These are phyloP conservation scores for Aleiodes testaceus DNA, from an alignment of 2,888 invertebrate species.

Conservation along the genomic window DNA sequence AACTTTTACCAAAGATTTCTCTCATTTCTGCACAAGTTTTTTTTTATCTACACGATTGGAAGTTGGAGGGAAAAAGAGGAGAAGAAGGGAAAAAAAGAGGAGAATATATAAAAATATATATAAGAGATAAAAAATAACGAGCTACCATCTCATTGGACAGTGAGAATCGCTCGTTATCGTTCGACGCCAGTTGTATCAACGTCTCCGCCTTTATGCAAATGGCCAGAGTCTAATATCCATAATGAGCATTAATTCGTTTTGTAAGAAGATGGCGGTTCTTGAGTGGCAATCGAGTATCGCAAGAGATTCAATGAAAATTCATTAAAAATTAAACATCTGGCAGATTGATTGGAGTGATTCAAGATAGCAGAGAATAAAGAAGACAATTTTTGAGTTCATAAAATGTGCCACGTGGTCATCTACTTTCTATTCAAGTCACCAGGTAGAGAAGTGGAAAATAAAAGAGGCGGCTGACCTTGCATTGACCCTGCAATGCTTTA, in stretches of 20 bases:
- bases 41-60: constrained; percentile 19
- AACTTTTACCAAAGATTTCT: constrained; percentile 6
- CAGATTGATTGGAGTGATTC: not conserved
- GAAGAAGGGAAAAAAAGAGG: constrained; percentile 33
- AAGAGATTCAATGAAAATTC: not conserved
- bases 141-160: constrained; percentile 43
- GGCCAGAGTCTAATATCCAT: constrained; percentile 63
- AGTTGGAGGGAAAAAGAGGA: constrained; percentile 24
- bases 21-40: not conserved
- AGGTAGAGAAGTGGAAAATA: not conserved
- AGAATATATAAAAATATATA: constrained; percentile 33
- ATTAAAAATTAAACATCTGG: constrained; percentile 24
- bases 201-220: constrained; percentile 67
- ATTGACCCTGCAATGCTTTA: constrained; percentile 33
- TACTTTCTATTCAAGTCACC: constrained; percentile 22
- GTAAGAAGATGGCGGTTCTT: constrained; percentile 59
- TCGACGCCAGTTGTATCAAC: constrained; percentile 62
- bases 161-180: constrained; percentile 59
- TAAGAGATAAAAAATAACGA: constrained; percentile 44
- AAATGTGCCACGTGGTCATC: constrained; percentile 17
- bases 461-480: not conserved
- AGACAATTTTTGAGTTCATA: not conserved
- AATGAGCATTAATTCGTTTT: constrained; percentile 67
- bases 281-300: constrained; percentile 21
- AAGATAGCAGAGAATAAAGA: not conserved